These are phyloP conservation scores for Lycia hirtaria DNA, from an alignment of 2,888 invertebrate species.

Conservation along the genomic window DNA sequence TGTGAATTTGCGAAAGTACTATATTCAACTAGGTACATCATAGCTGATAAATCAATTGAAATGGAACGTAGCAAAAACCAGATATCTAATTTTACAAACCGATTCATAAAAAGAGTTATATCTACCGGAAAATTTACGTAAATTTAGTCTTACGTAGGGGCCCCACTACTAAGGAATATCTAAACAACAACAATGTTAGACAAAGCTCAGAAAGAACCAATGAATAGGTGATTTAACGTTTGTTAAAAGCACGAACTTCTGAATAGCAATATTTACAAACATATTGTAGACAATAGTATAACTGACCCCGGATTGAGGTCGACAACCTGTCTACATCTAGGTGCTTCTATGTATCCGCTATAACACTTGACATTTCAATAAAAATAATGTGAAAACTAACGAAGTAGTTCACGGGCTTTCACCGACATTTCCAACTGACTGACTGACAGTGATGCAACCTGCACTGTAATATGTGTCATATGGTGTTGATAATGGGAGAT, in stretches of 20 bases:
- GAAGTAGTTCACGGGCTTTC: constrained; percentile 22
- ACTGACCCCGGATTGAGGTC: constrained; percentile 23
- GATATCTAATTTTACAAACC: no score
- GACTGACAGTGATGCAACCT: constrained; percentile 13
- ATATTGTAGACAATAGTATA: constrained; percentile 20
- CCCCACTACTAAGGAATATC: not conserved
- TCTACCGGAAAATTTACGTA: no score
- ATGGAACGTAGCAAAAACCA: no score
- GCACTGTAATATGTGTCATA: constrained; percentile 28
- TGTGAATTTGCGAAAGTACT: no score
- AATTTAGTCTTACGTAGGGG: no score
- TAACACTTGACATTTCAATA: constrained; percentile 21
- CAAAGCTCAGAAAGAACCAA: not conserved
- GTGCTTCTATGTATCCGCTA: not conserved
- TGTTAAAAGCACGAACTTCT: not conserved
- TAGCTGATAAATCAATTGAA: no score
- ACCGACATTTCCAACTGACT: constrained; percentile 24
- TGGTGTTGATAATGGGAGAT: constrained; percentile 13
- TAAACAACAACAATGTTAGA: not conserved
- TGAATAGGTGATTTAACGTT: not conserved
- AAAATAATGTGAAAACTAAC: constrained; percentile 25
- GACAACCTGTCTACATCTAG: constrained; percentile 19
- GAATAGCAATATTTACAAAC: constrained; percentile 22
- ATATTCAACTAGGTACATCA: no score
- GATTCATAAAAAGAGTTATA: no score